phyloP scores from a whole-genome alignment of 2,888 invertebrate species.

The Rotaria socialis region DNA sequence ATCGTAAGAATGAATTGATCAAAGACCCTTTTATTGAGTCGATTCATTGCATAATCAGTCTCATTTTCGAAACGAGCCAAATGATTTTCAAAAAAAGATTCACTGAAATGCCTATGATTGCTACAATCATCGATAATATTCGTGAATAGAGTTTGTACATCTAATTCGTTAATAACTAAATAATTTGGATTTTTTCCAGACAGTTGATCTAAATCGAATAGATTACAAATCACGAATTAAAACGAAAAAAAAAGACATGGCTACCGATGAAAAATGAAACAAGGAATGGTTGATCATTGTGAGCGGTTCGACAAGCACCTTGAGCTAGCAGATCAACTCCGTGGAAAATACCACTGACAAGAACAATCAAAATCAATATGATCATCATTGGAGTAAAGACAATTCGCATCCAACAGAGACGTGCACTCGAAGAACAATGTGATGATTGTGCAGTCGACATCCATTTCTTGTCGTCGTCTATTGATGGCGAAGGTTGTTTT shows the following conservation, averaged over 20 bases:
- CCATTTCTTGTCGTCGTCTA: background rate
- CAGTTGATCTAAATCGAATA: background rate
- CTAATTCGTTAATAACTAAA: background rate
- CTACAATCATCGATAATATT: background rate
- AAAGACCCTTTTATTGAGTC: background rate
- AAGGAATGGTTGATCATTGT: background rate
- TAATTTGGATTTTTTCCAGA: background rate
- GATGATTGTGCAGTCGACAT: background rate
- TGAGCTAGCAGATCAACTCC: background rate
- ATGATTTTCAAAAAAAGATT: background rate
- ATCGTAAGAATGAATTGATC: background rate
- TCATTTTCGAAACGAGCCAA: background rate
- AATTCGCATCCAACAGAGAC: background rate
- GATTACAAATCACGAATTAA: background rate
- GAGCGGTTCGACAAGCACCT: conserved; percentile 19
- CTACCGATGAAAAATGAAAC: background rate
- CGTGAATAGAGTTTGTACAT: background rate
- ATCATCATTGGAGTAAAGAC: background rate
- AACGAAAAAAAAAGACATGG: background rate
- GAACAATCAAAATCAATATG: background rate
- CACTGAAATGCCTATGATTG: background rate
- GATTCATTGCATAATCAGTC: background rate
- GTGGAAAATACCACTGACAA: background rate
- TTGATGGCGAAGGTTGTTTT: background rate
- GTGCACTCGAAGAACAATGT: background rate